These are phyloP conservation scores for Puntigrus tetrazona DNA, from an alignment of 2,113 vertebrate genomes.

Conservation along the genomic window DNA sequence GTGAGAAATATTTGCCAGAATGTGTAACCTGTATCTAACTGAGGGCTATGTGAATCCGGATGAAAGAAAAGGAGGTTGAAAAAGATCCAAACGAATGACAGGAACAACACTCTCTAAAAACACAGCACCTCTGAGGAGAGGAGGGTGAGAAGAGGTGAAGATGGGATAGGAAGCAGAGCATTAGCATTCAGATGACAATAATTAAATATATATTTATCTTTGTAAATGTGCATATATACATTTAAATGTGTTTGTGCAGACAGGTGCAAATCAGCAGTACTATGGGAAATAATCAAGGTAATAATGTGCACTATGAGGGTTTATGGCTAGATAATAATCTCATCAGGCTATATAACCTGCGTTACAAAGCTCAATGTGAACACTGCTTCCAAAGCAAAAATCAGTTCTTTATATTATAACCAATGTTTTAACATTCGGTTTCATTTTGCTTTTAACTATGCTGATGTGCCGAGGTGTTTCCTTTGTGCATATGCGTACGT, in stretches of 20 bases:
- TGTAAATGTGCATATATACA: not conserved
- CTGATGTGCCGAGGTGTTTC: not conserved
- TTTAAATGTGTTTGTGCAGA: not conserved
- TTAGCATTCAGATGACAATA: not conserved
- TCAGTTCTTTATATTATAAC: not conserved
- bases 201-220: not conserved
- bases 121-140: not conserved
- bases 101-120: slow-evolving; percentile 11
- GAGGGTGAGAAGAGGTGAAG: slow-evolving; percentile 15
- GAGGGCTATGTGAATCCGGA: slow-evolving; percentile 43
- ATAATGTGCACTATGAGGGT: not conserved
- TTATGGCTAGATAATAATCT: not conserved
- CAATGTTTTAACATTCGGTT: not conserved
- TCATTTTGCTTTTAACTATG: not conserved
- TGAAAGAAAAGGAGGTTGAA: slow-evolving; percentile 30
- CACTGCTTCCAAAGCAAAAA: not conserved
- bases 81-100: slow-evolving; percentile 5
- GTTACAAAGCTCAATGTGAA: not conserved
- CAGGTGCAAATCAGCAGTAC: not conserved
- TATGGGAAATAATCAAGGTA: not conserved
- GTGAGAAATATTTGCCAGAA: slow-evolving; percentile 12
- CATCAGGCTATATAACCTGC: not conserved
- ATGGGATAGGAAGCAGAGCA: not conserved
- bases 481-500: not conserved
- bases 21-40: slow-evolving; percentile 18